Evolutionary conservation across 2,113 vertebrate genomes (phyloP), one percentile per base, ranked within the genome.

Genomic region (Sula dactylatra): DNA sequence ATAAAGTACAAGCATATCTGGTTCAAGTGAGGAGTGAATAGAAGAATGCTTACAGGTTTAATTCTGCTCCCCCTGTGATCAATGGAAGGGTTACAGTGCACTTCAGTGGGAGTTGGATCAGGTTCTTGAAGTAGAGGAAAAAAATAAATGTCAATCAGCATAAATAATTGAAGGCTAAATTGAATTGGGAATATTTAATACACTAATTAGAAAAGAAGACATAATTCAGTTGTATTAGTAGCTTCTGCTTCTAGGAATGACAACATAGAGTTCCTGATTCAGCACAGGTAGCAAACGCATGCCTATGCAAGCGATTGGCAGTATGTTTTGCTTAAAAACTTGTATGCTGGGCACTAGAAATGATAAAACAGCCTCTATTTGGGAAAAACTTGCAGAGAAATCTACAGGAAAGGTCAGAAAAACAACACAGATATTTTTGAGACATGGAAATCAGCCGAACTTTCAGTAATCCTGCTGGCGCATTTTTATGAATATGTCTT

Each of bases 371-470:
- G 18, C 29, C 13, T 25, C 16, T 42, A 0, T 32, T 32, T 55
- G 20, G 36, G 45, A 9, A 50, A 88, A 52, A 4, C 21, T 24
- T 13, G 0, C 16, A 25, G 13, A 10, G 21, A n/a, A 73, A n/a
- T 5, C 9, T 61, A 3, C 17, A 50, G 12, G 19, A 10, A 47
- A 2, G 0, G 19, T n/a, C n/a, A 59, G 38, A 80, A 86, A 36
- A 62, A 9, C 18, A 54, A 11, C 0, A 0, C 6, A 12, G 56
- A 6, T 62, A 34, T 49, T 49, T 74, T 25, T 29, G 78, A 50
- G 17, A 10, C 4, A 2, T 0, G 1, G 15, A 47, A 77, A 25
- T 24, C 2, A 19, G 4, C 19, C n/a, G 27, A 67, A 13, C 4
- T 18, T 42, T 17, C 26, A 8, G 6, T 13, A 10, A 25, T 7